phyloP scores from a whole-genome alignment of 1,140 invertebrate genomes.

The Frieseomelitta varia region DNA sequence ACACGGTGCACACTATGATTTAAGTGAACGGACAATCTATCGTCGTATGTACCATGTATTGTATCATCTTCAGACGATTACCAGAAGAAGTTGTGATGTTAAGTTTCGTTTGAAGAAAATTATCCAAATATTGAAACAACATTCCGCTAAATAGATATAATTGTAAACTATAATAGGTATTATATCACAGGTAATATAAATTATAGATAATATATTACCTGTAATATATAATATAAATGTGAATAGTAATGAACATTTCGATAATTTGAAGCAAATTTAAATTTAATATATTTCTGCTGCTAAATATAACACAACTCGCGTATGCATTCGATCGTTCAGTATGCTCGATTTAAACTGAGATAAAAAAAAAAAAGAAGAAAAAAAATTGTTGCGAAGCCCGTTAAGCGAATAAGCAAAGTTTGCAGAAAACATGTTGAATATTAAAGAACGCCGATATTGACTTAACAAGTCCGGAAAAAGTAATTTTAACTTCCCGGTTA shows the following conservation, averaged over 20 bases:
- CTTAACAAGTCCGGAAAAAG: neutral
- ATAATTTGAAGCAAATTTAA: too few species aligned
- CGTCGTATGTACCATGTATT: neutral
- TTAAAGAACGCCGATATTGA: slow-evolving; percentile 15
- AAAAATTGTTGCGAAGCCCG: neutral
- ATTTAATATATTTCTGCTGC: too few species aligned
- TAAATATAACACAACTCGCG: too few species aligned
- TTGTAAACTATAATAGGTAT: neutral
- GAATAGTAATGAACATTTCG: too few species aligned
- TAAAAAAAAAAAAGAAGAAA: too few species aligned
- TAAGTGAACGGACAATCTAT: neutral
- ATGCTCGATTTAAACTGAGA: neutral
- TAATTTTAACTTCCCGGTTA: slow-evolving; percentile 1
- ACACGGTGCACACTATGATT: neutral
- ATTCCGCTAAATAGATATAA: neutral
- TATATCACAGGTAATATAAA: too few species aligned
- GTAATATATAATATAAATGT: too few species aligned
- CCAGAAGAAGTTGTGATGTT: neutral
- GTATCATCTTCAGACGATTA: neutral
- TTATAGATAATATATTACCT: too few species aligned
- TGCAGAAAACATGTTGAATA: neutral
- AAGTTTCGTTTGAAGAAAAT: neutral
- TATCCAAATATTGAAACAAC: neutral
- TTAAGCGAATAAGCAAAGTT: neutral
- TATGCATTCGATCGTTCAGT: neutral